Base-by-base conservation (phyloP, 2,888 invertebrate species). In the Diploptera punctata region DNA sequence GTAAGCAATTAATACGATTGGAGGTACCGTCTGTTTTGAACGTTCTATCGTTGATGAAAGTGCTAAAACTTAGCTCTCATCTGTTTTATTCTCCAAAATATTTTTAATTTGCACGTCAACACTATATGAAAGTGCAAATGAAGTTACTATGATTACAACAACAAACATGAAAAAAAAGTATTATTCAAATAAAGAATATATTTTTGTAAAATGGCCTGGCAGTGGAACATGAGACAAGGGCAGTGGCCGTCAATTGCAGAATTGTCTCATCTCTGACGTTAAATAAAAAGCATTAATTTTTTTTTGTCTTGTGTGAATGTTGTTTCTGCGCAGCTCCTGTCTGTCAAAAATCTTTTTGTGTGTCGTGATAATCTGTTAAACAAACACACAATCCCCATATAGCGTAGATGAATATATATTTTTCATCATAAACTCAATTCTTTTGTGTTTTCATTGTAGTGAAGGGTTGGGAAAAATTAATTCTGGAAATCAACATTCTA, bases 401-500 rank as follows among this genome's bases (percentile, higher is more conserved):
- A 29, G 26, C 4, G 26, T 10, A 57, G 57, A 29, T n/a, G 57
- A 57, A 57, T 57, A 57, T 57, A 57, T 57, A 57, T 57, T 57
- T 57, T 31, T 29, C 31, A 57, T 57, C 57, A 57, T 29, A 57
- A 57, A 57, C 57, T 57, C 57, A 57, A 57, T 57, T 57, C 57
- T 57, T 57, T 57, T 57, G 31, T 57, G 57, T 57, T 57, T 57
- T 57, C 29, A 57, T 57, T 57, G 26, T 31, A n/a, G 16, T 57
- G 57, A 57, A 57, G 29, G 31, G 52, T 10, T 4, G 13, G 13
- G 18, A 57, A 57, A 29, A 57, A 57, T 29, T 57, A 57, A 57
- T 57, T 57, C 57, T 26, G 57, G 57, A 57, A 24, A 57, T 57
- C 57, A 57, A 57, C 57, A 57, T 4, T 29, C 31, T 57, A 13